Evolutionary conservation across 2,113 vertebrate species (phyloP), one percentile per base, ranked within the genome.

Genomic region (Istiophorus platypterus): DNA sequence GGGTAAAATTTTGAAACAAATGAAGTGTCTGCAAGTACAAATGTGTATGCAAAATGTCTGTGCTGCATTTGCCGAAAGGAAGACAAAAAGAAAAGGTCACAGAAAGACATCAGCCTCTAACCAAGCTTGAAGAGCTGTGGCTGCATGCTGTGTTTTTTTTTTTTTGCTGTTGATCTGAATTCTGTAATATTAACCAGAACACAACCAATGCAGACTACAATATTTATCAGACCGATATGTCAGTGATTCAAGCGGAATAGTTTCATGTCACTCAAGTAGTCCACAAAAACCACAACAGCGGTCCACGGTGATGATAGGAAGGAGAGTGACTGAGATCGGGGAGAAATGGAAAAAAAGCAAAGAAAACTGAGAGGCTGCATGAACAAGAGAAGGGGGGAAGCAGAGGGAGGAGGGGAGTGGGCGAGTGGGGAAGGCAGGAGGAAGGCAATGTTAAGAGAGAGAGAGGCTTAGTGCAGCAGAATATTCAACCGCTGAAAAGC

Each of bases 181-280:
- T 59, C 74, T 82, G 75, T 69, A 13, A 74, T 29, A 65, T 85
- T n/a, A 85, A 64, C 59, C 63, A 54, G 63, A 87, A 79, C 54
- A 61, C 29, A 24, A 49, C 29, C 2, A 7, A 56, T 47, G 7
- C 12, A 20, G 74, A 59, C 65, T 66, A 57, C 59, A 78, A 72
- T 51, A 85, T 86, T 84, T 59, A 84, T 69, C 62, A 72, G 37
- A 82, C 41, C 79, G 24, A 45, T 8, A 1, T 20, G 9, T 61
- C 47, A 39, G 27, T 34, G 63, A 61, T 37, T 14, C 29, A 47
- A 67, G 18, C 27, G 67, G 45, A 78, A 27, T 2, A 11, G 31
- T 7, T 34, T 80, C 51, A 61, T 2, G 69, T 64, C 34, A 42
- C 58, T 64, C 27, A 27, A 20, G n/a, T 2, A 18, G 54, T 54